Evolutionary conservation across 64 coral and sea anemone species (phyloP), one percentile per base, ranked within the genome.

Genomic region (Dendronephthya gigantea): DNA sequence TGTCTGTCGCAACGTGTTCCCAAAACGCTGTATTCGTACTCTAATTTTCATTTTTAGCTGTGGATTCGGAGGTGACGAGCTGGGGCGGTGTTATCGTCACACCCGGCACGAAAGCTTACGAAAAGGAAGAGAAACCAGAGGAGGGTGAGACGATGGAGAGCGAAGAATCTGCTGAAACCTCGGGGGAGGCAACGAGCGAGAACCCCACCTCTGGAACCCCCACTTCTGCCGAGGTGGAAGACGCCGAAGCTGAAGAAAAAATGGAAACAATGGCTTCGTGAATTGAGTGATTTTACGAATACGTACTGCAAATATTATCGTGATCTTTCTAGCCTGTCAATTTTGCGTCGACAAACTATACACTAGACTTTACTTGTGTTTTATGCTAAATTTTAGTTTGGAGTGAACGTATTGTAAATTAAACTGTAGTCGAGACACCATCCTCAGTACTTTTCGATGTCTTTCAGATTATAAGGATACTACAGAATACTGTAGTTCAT

Each of bases 21-120:
- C n/a, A n/a, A n/a, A n/a, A n/a, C n/a, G n/a, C n/a, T n/a, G n/a
- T n/a, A n/a, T n/a, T n/a, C n/a, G n/a, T n/a, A n/a, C n/a, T n/a
- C n/a, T 22, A 43, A 39, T 88, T 17, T 84, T 7, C 32, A 30
- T 2, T 16, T 85, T 17, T 48, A 96, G 94, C 90, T 22, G 52
- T 96, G 9, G 94, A 96, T 40, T 90, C 94, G 3, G 94, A 96
- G 4, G 94, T 96, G 25, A 90, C 90, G 0, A 96, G 94, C 34
- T 96, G 94, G 94, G 90, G 90, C 70, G 94, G 94, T 33, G 94
- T 96, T 32, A 96, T 96, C 16, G 94, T 96, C 17, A 96, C 94
- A 38, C 94, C 94, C 7, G 94, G 94, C 23, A 43, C 69, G 39
- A 92, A 90, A 30, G 94, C 94, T 10, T 96, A 92, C 49, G 94